Evolutionary conservation across 1,140 invertebrate genomes (phyloP), one percentile per base, ranked within the genome.

Genomic region (Pogonomyrmex barbatus): DNA sequence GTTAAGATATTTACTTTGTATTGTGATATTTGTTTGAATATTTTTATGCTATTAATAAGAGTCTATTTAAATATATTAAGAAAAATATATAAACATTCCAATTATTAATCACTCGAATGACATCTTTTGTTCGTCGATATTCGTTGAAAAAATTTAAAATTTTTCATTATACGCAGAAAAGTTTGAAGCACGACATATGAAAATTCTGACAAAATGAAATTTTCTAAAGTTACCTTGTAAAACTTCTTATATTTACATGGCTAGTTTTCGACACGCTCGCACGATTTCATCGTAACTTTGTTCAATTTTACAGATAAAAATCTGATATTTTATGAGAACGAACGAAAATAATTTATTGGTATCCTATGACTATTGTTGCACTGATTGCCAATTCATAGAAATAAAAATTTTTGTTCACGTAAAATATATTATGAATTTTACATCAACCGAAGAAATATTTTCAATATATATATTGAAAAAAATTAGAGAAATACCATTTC

Each of bases 211-310:
- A 2, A 73, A 75, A 73, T 75, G 54, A 75, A 33, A 83, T 77
- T 54, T 52, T 24, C 30, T 10, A 52, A 78, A 85, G 82, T 78
- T 85, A 14, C 2, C 36, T 14, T 30, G 9, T 67, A 2, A 54
- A 87, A 87, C 83, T 86, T 87, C 24, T 52, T 70, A 50, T 84
- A 86, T 77, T 67, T 87, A 81, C 52, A 75, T 79, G 67, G 42
- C 42, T 73, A 73, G 79, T 73, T 58, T 39, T 30, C 5, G 52
- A 82, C 68, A 60, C 68, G 54, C 73, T 82, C 45, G n/a, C 10
- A 4, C 68, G 54, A 75, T 73, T 83, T 83, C 54, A 62, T 83
- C 62, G 79, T 60, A 83, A 83, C 68, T 83, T 75, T 47, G 39
- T 60, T 73, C 54, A 6, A 56, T 58, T 82, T 82, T 36, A 60